Evolutionary conservation across 1,140 invertebrate genomes (phyloP).

Genomic region (Psix sp.): DNA sequence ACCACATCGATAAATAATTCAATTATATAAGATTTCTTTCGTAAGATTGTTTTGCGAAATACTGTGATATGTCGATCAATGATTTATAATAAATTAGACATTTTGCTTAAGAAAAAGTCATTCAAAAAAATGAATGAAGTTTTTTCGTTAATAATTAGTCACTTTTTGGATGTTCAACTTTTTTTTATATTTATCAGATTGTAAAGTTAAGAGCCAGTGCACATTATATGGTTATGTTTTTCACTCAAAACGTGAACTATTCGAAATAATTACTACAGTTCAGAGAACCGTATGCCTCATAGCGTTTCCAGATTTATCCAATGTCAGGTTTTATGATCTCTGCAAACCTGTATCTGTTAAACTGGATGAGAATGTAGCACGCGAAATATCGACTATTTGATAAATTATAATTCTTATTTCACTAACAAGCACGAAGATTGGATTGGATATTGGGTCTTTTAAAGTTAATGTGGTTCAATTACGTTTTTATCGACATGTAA

Average conservation of each 20-base stretch:
- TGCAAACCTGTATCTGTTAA: conserved; percentile 41
- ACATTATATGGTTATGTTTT: conserved; percentile 22
- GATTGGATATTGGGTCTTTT: too few species aligned
- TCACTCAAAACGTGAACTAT: conserved; percentile 27
- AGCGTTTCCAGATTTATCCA: conserved; percentile 44
- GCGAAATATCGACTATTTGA: conserved; percentile 35
- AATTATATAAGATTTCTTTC: conserved; percentile 18
- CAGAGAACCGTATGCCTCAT: conserved; percentile 32
- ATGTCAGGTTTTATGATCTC: conserved; percentile 41
- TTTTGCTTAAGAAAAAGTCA: too few species aligned
- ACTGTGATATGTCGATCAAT: too few species aligned
- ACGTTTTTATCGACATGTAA: too few species aligned
- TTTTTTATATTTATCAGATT: conserved; percentile 51
- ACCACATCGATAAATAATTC: conserved; percentile 12
- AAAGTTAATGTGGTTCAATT: too few species aligned
- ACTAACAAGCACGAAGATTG: too few species aligned
- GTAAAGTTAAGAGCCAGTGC: conserved; percentile 28
- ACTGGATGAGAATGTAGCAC: conserved; percentile 19
- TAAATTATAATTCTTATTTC: conserved; percentile 11
- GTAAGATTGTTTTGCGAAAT: too few species aligned
- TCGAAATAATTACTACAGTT: conserved; percentile 27
- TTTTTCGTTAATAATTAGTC: too few species aligned
- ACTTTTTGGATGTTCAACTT: conserved; percentile 52
- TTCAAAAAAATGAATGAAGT: too few species aligned
- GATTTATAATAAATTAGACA: too few species aligned